Evolutionary conservation across 2,113 vertebrate species (phyloP), one percentile per base, ranked within the genome.

Genomic region (Xiphophorus couchianus): DNA sequence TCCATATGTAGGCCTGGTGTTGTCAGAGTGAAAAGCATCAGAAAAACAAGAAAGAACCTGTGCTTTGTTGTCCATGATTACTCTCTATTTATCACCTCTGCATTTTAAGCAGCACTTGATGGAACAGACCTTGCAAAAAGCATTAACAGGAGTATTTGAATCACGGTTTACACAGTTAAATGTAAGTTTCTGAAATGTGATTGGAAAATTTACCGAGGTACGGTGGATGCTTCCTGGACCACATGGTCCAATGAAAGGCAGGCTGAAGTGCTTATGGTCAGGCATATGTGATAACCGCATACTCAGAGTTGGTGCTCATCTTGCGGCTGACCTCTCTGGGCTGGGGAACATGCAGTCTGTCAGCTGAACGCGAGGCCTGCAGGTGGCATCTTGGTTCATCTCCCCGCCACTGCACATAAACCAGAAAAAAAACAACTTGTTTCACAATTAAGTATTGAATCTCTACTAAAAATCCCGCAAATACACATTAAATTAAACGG

Each of bases 221-320:
- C 17, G 5, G 44, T 19, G 17, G 44, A 19, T 48, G 44, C 17
- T 19, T 48, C 44, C 44, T 17, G 44, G 44, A 17, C 44, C 44
- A 48, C 44, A 19, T 19, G 44, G 15, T 48, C 15, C 44, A 48
- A 1, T 7, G 17, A 48, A 48, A 48, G 17, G 5, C 4, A 5
- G 44, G 7, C 19, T 58, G 51, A n/a, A 25, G 25, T n/a, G 17
- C 7, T 25, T 9, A n/a, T 58, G 25, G 33, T 90, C 71, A 93
- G 65, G 89, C 87, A 35, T 95, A 95, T 3, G 89, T 94, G 78
- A 95, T 95, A 78, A 95, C 83, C 1, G 95, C 95, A 28, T 95
- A 95, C 74, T 95, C 95, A 0, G 95, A 95, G 80, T 82, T 93
- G 60, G 93, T 93, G 90, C 94, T 95, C 91, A 95, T 90, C 80